Percentiles rank a stretch among this genome's conserved stretches.
These are phyloP conservation scores for Siphlonurus alternatus DNA, from an alignment of 2,888 invertebrate genomes.

Conservation along the genomic window DNA sequence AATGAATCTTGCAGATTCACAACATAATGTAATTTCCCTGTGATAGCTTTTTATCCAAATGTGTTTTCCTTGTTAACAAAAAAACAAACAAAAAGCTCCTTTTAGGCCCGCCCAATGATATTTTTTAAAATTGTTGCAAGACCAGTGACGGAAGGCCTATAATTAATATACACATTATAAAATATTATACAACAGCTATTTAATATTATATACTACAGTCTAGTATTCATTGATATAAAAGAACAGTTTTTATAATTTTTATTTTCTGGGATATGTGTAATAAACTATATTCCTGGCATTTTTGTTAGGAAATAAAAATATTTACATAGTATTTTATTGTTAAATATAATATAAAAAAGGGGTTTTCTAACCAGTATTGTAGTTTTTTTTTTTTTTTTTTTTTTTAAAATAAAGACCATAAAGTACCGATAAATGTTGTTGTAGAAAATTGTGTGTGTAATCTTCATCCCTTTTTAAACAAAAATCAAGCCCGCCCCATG, in stretches of 20 bases:
- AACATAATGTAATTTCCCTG: background rate
- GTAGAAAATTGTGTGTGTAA: too few relatives aligned
- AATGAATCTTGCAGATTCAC: too few relatives aligned
- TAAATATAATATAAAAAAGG: too few relatives aligned
- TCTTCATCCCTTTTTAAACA: background rate
- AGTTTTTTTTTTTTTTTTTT: too few relatives aligned
- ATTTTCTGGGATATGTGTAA: background rate
- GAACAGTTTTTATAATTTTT: background rate
- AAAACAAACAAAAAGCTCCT: background rate
- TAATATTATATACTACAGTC: background rate
- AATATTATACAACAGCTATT: background rate
- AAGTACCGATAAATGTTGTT: too few relatives aligned
- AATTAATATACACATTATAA: background rate
- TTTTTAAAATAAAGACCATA: background rate
- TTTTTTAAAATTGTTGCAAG: background rate
- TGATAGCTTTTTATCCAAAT: background rate
- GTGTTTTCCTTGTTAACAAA: background rate
- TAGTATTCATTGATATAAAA: background rate
- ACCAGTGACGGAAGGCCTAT: background rate
- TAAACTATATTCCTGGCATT: too few relatives aligned
- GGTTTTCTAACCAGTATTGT: background rate
- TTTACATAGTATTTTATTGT: too few relatives aligned
- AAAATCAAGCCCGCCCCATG: too few relatives aligned
- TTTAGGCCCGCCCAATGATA: background rate
- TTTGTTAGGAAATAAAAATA: too few relatives aligned